Percentiles rank a stretch among this genome's conserved stretches.
Conservation (phyloP, 2,797 vertebrate species). For the Apodemus agrarius region DNA sequence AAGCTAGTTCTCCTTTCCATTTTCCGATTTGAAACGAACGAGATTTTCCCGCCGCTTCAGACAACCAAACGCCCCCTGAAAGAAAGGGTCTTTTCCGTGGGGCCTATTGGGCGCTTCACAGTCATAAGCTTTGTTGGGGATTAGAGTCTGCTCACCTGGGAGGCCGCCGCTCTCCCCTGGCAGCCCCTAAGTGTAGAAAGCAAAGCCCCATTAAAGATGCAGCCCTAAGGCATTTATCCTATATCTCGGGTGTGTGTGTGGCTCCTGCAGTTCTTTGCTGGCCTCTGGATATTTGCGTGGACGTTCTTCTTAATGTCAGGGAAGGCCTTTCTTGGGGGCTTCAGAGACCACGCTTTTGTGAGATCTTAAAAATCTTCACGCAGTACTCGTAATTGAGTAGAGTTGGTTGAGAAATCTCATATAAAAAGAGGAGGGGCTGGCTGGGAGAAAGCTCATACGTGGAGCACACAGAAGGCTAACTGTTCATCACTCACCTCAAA, state of each 20-base stretch:
- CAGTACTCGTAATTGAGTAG: not conserved
- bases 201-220: not conserved
- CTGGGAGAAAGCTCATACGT: constrained; percentile 12
- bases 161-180: not conserved
- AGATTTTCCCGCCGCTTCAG: not conserved
- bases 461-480: constrained; percentile 34
- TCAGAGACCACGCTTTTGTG: constrained; percentile 11
- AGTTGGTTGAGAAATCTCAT: constrained; percentile 5
- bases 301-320: not conserved
- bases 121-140: constrained; percentile 63
- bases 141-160: not conserved
- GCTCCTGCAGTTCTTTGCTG: not conserved
- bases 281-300: not conserved
- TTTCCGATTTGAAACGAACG: not conserved
- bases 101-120: not conserved
- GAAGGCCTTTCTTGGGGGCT: constrained; percentile 1
- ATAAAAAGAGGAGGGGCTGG: not conserved
- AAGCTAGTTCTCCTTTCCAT: not conserved
- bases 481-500: constrained; percentile 47
- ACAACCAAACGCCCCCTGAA: not conserved
- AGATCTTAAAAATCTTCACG: not conserved
- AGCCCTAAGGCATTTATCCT: not conserved
- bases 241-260: not conserved
- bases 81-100: not conserved
- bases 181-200: not conserved